Evolutionary conservation across 2,113 vertebrate genomes (phyloP).

Genomic region (Pyxicephalus adspersus): DNA sequence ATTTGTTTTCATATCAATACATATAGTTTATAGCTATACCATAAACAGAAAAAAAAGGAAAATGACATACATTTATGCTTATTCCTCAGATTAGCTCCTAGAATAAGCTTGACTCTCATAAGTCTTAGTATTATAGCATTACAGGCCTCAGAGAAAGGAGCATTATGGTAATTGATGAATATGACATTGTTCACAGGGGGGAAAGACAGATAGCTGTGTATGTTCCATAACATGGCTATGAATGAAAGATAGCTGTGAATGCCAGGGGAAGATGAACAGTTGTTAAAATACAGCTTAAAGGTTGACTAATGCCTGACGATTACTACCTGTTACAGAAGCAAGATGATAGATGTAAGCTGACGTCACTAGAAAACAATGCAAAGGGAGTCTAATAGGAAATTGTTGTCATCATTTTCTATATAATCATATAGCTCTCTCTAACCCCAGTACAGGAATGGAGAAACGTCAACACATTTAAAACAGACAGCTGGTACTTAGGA

Average conservation of each 20-base stretch:
- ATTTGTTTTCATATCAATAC: background rate
- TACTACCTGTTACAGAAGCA: slow-evolving; percentile 29
- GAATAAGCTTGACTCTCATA: background rate
- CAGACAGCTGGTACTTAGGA: too few relatives aligned
- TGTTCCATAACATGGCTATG: background rate
- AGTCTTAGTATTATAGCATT: background rate
- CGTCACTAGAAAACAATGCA: background rate
- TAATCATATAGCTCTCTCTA: too few relatives aligned
- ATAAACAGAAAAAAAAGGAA: background rate
- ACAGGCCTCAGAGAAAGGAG: background rate
- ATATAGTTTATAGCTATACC: too few relatives aligned
- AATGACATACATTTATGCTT: background rate
- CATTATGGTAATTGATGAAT: background rate
- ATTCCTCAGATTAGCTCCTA: background rate
- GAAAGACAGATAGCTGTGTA: slow-evolving; percentile 1
- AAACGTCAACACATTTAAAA: too few relatives aligned
- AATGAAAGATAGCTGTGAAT: slow-evolving; percentile 27
- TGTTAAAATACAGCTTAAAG: slow-evolving; percentile 36
- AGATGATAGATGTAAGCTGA: slow-evolving; percentile 14
- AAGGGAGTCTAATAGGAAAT: slow-evolving; percentile 16
- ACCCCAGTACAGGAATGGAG: too few relatives aligned
- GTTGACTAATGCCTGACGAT: slow-evolving; percentile 30
- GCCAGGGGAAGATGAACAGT: slow-evolving; percentile 35
- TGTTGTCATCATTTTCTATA: background rate
- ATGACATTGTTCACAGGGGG: background rate